These are phyloP conservation scores for Arrhamphus sclerolepis DNA, from an alignment of 2,797 vertebrate species.

Conservation along the genomic window DNA sequence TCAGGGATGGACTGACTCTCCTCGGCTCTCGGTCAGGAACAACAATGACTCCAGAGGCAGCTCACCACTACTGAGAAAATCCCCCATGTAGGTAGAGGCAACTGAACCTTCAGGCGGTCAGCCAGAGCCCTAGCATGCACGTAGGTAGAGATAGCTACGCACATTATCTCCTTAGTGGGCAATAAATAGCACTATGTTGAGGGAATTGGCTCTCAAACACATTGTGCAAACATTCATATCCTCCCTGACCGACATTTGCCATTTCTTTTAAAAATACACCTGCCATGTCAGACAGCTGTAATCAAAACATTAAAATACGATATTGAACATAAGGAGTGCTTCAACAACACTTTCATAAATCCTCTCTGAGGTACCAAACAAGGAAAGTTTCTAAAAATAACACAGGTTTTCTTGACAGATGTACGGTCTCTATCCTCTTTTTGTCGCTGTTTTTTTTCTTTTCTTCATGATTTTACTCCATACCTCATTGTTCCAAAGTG, in stretches of 20 bases:
- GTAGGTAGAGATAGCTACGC: slow-evolving; percentile 16
- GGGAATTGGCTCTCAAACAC: slow-evolving; percentile 6
- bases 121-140: slow-evolving; percentile 8
- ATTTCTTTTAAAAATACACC: not conserved
- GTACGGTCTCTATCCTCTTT: not conserved
- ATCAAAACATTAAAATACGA: not conserved
- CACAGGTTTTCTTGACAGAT: not conserved
- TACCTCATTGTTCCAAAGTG: not conserved
- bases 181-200: slow-evolving; percentile 7
- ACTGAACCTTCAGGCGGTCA: slow-evolving; percentile 21
- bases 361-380: not conserved
- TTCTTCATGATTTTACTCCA: no score
- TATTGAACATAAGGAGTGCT: not conserved
- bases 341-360: slow-evolving; percentile 10
- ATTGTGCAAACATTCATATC: slow-evolving; percentile 3
- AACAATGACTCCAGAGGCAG: slow-evolving; percentile 7
- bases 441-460: not conserved
- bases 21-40: slow-evolving; percentile 9
- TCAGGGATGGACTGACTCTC: not conserved
- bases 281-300: not conserved
- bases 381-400: slow-evolving; percentile 5
- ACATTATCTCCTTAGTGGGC: not conserved
- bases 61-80: slow-evolving; percentile 24
- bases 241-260: slow-evolving; percentile 1
- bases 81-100: slow-evolving; percentile 13